Evolutionary conservation across 1,140 invertebrate species (phyloP).

Genomic region (Aphidius gifuensis): DNA sequence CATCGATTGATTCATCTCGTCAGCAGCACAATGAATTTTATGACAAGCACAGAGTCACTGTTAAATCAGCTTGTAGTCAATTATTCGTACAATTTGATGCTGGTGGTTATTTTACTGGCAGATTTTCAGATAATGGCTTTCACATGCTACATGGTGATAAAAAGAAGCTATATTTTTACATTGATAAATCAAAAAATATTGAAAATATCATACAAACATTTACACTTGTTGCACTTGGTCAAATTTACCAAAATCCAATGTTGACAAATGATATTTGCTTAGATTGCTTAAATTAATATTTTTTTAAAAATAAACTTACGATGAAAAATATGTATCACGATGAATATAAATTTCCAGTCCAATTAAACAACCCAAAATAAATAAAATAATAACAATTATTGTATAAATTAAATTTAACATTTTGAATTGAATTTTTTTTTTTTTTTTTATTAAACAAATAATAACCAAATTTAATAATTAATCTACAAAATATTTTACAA

Average conservation of each 20-base stretch:
- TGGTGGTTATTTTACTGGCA: constrained; percentile 44
- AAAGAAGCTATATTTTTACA: constrained; percentile 35
- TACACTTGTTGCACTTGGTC: background rate
- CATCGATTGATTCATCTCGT: background rate
- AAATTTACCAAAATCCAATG: background rate
- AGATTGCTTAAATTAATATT: background rate
- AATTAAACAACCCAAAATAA: constrained; percentile 36
- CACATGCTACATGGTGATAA: constrained; percentile 37
- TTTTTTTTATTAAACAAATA: too few relatives aligned
- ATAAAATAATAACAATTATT: constrained; percentile 23
- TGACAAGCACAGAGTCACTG: constrained; percentile 35
- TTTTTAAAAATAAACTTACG: constrained; percentile 4
- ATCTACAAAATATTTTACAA: too few relatives aligned
- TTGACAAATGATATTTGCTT: background rate
- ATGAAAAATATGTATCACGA: constrained; percentile 40
- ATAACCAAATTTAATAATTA: too few relatives aligned
- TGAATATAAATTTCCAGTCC: constrained; percentile 42
- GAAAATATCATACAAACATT: constrained; percentile 22
- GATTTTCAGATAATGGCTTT: constrained; percentile 69
- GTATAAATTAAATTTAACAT: constrained; percentile 26
- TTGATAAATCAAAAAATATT: constrained; percentile 20
- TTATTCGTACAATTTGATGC: constrained; percentile 68
- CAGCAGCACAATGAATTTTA: background rate
- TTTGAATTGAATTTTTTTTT: background rate
- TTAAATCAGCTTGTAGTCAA: constrained; percentile 55